Evolutionary conservation across 2,113 vertebrate species (phyloP), one percentile per base, ranked within the genome.

Genomic region (Eurystomus gularis): DNA sequence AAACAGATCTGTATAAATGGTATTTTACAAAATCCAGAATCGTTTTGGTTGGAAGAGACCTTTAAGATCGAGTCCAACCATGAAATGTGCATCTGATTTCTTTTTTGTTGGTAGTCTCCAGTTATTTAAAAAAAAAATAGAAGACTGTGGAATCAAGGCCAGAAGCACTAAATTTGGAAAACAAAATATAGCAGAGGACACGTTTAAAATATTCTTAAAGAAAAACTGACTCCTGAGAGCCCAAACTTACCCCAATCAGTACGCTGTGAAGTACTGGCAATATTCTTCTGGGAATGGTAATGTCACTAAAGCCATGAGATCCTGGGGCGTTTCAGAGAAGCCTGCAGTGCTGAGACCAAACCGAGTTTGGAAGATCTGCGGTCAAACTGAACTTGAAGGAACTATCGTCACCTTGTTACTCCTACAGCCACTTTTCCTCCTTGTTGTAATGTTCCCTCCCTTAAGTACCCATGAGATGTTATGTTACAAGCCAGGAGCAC

Each of bases 111-210:
- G 21, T 60, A 42, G 35, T 87, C 70, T 96, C 64, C 71, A 93
- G 58, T 35, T 79, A 88, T 42, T 91, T 42, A 58, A 35, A 62
- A 35, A 7, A 40, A 15, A 35, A 7, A n/a, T 9, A 12, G 4
- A 46, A 21, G 58, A 46, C 55, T 6, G 21, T 78, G 72, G 35
- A 61, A 81, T 72, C 73, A 60, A 70, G 82, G 77, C 46, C 60
- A 73, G 33, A 76, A 95, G 94, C 55, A 39, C 51, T 90, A 83
- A 94, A 86, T 75, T 58, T 20, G 69, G 28, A 92, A 95, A 93
- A 40, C 28, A 90, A 93, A 90, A 64, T 12, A 17, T 2, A 77
- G 48, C 54, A 94, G 88, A 66, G 46, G 44, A 62, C 35, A 80
- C 13, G n/a, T 69, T 92, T 76, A 57, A 95, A 90, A 91, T 39